Evolutionary conservation across 2,113 vertebrate genomes (phyloP).

Genomic region (Hassar affinis): DNA sequence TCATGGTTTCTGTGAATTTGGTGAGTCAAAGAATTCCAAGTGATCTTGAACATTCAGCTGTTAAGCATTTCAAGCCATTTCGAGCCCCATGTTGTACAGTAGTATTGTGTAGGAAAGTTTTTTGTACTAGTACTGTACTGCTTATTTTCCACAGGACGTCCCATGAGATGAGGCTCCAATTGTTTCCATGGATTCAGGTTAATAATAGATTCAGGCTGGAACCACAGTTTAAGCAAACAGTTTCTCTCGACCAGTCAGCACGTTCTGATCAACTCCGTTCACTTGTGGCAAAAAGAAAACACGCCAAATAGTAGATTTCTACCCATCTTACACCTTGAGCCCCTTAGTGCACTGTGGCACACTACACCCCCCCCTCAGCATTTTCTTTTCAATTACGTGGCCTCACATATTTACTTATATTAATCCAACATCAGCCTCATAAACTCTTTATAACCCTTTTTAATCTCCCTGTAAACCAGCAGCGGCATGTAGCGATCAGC

Average conservation of each 20-base stretch:
- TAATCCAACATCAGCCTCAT: conserved; percentile 6
- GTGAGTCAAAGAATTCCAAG: not conserved
- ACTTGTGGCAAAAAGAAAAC: too few species aligned
- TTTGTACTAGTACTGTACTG: too few species aligned
- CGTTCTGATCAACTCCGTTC: not conserved
- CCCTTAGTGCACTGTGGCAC: not conserved
- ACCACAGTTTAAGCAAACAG: not conserved
- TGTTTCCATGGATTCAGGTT: conserved; percentile 3
- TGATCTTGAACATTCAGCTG: not conserved
- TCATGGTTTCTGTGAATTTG: not conserved
- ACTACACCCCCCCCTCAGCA: not conserved
- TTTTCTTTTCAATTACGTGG: not conserved
- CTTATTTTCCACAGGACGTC: not conserved
- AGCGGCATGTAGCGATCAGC: not conserved
- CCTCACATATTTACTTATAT: not conserved
- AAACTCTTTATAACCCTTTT: conserved; percentile 1
- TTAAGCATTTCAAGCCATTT: not conserved
- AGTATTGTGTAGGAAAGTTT: too few species aligned
- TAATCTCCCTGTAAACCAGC: conserved; percentile 9
- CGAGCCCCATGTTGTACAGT: not conserved
- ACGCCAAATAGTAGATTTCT: not conserved
- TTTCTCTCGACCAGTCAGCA: not conserved
- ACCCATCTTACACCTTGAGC: not conserved
- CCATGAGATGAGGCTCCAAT: not conserved
- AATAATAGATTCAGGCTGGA: conserved; percentile 6